Conservation (phyloP, 2,888 invertebrate species). For the Onthophagus sagittarius region DNA sequence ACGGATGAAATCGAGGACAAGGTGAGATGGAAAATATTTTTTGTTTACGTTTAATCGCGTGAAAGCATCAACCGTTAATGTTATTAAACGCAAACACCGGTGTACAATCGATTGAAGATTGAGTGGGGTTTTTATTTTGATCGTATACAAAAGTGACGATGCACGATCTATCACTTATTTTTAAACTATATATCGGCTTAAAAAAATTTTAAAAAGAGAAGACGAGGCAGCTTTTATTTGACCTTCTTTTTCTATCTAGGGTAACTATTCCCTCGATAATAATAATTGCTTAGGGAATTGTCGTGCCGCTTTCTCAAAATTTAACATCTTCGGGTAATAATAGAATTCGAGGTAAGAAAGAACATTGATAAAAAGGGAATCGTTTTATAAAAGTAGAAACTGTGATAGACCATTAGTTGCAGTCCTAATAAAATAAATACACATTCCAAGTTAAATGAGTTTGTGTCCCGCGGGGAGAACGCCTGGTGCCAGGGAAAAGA, state of each 20-base stretch:
- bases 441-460: constrained; percentile 52
- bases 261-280: background rate
- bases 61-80: background rate
- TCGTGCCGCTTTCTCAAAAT: background rate
- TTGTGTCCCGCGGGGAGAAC: constrained; percentile 47
- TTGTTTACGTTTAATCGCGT: constrained; percentile 37
- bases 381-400: constrained; percentile 24
- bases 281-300: background rate
- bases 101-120: background rate
- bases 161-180: background rate
- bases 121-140: constrained; percentile 33
- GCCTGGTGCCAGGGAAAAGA: constrained; percentile 44
- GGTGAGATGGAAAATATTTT: constrained; percentile 53
- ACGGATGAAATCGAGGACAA: constrained; percentile 67
- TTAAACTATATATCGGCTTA: background rate
- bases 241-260: background rate
- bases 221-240: background rate
- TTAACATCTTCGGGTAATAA: background rate
- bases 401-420: constrained; percentile 48
- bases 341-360: no score
- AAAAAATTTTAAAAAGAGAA: background rate
- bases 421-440: constrained; percentile 50
- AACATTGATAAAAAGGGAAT: background rate
- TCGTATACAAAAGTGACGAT: background rate
- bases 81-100: background rate